A percentile compares a stretch with the other conserved stretches of the same genome.
phyloP scores from a whole-genome alignment of 2,797 vertebrate species.

The Halcyon leucocephala region DNA sequence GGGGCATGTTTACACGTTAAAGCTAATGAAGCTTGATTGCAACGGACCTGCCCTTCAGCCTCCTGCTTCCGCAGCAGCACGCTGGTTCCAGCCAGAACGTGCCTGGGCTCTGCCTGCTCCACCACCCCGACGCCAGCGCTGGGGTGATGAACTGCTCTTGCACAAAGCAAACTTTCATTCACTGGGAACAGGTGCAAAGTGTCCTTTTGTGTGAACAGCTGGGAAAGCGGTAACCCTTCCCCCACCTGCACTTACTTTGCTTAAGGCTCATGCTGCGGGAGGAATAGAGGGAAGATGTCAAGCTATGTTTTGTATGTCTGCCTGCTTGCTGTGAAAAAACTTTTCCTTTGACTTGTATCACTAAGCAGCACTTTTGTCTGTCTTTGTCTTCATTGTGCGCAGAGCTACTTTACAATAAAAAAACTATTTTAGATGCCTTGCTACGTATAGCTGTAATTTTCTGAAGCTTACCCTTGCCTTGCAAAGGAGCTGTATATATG shows the following conservation, averaged over 20 bases:
- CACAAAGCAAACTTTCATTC: slow-evolving; percentile 56
- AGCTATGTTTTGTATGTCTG: neutral
- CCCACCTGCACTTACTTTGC: neutral
- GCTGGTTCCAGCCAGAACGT: neutral
- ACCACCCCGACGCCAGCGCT: neutral
- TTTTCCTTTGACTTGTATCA: neutral
- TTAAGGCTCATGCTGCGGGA: neutral
- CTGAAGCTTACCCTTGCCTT: neutral
- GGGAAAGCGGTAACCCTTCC: slow-evolving; percentile 5
- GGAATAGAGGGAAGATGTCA: neutral
- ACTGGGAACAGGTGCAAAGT: slow-evolving; percentile 43
- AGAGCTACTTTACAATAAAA: neutral
- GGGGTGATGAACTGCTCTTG: slow-evolving; percentile 24
- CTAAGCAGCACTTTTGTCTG: neutral
- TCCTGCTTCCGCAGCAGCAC: neutral
- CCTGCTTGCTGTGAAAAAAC: neutral
- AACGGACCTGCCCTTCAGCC: neutral
- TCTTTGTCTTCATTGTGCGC: neutral
- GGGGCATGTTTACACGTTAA: neutral
- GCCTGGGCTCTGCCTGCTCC: neutral
- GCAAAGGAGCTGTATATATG: neutral
- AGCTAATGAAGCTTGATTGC: slow-evolving; percentile 14
- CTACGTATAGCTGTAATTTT: neutral
- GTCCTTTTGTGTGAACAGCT: slow-evolving; percentile 39
- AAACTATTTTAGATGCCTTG: neutral